Base-by-base conservation (phyloP, 2,113 vertebrate genomes). In the Pachypanchax playfairii region DNA sequence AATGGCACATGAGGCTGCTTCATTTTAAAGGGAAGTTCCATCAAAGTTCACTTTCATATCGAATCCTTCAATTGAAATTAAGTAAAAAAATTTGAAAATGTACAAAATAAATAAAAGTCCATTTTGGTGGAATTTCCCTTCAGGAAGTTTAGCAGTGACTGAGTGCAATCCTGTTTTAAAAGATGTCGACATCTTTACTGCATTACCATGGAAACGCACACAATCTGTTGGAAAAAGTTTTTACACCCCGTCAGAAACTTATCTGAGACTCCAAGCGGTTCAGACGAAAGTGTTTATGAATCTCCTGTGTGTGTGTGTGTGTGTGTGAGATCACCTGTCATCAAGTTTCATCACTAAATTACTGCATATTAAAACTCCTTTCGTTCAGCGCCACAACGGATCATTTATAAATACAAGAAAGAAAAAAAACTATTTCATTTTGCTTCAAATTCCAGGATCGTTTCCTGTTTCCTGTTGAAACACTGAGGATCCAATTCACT, bases 111-210 rank as follows among this genome's bases (percentile, higher is more conserved):
- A n/a, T 0, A 17, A 18, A 31, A 43, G 42, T 36, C 14, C 38
- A 57, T 55, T 74, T 69, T 60, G 64, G 26, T 73, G 66, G 75
- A 75, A 46, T 70, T 66, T 51, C 69, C 71, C 65, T 64, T 68
- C 49, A 42, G 66, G 54, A 85, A 76, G 73, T 51, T 22, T 5
- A 39, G 50, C 43, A 39, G 26, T 49, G 76, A 67, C 42, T 4
- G 79, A 84, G 82, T 80, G 83, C 64, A 63, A 73, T 73, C 65
- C 48, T 43, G 61, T 65, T n/a, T n/a, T n/a, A n/a, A n/a, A n/a
- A n/a, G n/a, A n/a, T n/a, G 58, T 70, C 74, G 80, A 89, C 83
- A 85, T 87, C 87, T 77, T 84, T 89, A 89, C 84, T 89, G 86
- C 87, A 85, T 88, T 62, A 73, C 57, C 58, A 41, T 11, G 63